A percentile compares a stretch with the other conserved stretches of the same genome.
Evolutionary conservation across 2,888 invertebrate species (phyloP).

Genomic region (Cetonia aurata): DNA sequence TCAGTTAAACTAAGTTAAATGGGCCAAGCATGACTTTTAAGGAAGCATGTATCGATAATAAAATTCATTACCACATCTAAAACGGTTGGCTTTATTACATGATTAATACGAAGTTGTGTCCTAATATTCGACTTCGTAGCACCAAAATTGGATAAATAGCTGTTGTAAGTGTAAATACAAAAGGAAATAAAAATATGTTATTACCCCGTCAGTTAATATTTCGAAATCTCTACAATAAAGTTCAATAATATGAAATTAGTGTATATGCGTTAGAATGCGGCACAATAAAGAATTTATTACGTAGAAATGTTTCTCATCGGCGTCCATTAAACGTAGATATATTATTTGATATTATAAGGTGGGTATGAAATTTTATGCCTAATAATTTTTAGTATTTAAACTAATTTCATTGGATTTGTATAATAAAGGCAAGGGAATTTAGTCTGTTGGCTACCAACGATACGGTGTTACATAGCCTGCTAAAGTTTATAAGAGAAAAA

Average conservation of each 20-base stretch:
- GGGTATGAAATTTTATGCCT: slow-evolving; percentile 19
- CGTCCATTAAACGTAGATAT: background rate
- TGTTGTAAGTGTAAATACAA: background rate
- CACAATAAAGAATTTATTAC: slow-evolving; percentile 20
- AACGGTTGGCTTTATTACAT: background rate
- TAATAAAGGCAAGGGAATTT: slow-evolving; percentile 18
- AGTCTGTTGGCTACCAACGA: background rate
- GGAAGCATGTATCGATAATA: too few relatives aligned
- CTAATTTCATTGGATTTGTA: background rate
- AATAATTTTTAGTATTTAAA: slow-evolving; percentile 17
- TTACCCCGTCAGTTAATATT: slow-evolving; percentile 2
- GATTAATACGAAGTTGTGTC: slow-evolving; percentile 7
- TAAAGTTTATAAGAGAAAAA: background rate
- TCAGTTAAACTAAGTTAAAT: too few relatives aligned
- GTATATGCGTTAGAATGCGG: background rate
- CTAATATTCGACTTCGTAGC: slow-evolving; percentile 1
- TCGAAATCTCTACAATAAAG: slow-evolving; percentile 18
- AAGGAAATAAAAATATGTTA: slow-evolving; percentile 4
- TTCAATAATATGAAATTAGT: slow-evolving; percentile 24
- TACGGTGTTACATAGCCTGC: background rate
- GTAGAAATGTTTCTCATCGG: background rate
- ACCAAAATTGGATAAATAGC: slow-evolving; percentile 16
- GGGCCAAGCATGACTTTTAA: too few relatives aligned
- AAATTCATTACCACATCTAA: too few relatives aligned
- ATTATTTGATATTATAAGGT: slow-evolving; percentile 2